phyloP scores from a whole-genome alignment of 2,888 invertebrate genomes.

The Belgica antarctica region DNA sequence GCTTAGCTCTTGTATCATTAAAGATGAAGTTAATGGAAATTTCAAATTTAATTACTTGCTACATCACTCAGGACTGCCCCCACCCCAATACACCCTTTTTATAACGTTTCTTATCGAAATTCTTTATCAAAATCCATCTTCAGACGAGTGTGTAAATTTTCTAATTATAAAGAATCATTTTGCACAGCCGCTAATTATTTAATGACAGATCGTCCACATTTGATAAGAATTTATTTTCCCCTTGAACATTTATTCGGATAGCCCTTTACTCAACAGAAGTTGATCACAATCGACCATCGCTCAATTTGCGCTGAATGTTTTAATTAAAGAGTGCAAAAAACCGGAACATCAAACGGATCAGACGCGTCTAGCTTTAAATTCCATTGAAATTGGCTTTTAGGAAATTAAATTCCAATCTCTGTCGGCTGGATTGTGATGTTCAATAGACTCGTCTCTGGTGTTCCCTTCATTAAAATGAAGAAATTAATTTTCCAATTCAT shows the following conservation, averaged over 20 bases:
- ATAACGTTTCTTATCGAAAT: background rate
- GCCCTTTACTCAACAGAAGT: background rate
- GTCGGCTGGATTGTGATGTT: too few relatives aligned
- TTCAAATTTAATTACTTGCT: too few relatives aligned
- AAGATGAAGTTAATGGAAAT: too few relatives aligned
- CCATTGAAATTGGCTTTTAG: too few relatives aligned
- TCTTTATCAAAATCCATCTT: background rate
- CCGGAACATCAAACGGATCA: background rate
- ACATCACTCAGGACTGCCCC: too few relatives aligned
- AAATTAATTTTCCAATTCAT: slow-evolving; percentile 21
- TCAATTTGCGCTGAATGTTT: background rate
- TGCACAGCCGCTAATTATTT: background rate
- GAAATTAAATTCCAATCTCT: too few relatives aligned
- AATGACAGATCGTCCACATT: background rate
- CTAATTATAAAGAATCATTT: background rate
- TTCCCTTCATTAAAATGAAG: slow-evolving; percentile 7
- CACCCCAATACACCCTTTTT: too few relatives aligned
- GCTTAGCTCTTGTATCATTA: too few relatives aligned
- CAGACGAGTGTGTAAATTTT: background rate
- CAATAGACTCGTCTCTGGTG: slow-evolving; percentile 5
- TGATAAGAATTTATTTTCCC: too few relatives aligned
- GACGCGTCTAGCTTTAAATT: too few relatives aligned
- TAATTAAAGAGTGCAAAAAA: background rate
- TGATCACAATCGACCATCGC: background rate
- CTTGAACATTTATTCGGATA: slow-evolving; percentile 1